These are phyloP conservation scores for Campylomormyrus numenius DNA, from an alignment of 2,113 vertebrate species.

Conservation along the genomic window DNA sequence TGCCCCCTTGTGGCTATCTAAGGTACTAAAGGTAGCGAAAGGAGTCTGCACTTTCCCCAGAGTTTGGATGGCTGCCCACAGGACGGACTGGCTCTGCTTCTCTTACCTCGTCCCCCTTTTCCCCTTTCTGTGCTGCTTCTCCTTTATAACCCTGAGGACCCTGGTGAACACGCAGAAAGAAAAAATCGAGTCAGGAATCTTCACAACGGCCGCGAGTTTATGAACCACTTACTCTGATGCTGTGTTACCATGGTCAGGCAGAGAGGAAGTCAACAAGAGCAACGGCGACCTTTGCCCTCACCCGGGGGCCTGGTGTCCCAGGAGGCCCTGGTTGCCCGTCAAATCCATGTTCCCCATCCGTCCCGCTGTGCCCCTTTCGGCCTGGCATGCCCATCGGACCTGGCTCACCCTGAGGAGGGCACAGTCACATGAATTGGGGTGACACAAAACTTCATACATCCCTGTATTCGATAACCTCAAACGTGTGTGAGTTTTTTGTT, in stretches of 20 bases:
- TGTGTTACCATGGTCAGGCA: not conserved
- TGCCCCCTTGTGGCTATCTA: not conserved
- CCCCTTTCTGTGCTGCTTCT: constrained; percentile 66
- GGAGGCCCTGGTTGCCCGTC: constrained; percentile 61
- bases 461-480: not conserved
- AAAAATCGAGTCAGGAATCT: not conserved
- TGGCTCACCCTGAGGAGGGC: constrained; percentile 56
- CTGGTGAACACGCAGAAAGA: constrained; percentile 42
- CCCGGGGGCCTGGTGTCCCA: constrained; percentile 66
- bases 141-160: constrained; percentile 75
- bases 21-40: not conserved
- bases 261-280: not conserved
- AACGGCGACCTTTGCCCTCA: constrained; percentile 36
- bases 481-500: not conserved
- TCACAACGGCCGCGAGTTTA: not conserved
- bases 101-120: constrained; percentile 79
- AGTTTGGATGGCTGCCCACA: too few species aligned
- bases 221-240: not conserved
- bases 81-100: not conserved
- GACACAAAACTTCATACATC: not conserved
- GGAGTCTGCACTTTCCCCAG: not conserved
- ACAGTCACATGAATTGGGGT: not conserved
- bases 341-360: constrained; percentile 62
- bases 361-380: constrained; percentile 57
- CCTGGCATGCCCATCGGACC: constrained; percentile 66